Evolutionary conservation across 2,113 vertebrate genomes (phyloP).

Genomic region (Passerina amoena): DNA sequence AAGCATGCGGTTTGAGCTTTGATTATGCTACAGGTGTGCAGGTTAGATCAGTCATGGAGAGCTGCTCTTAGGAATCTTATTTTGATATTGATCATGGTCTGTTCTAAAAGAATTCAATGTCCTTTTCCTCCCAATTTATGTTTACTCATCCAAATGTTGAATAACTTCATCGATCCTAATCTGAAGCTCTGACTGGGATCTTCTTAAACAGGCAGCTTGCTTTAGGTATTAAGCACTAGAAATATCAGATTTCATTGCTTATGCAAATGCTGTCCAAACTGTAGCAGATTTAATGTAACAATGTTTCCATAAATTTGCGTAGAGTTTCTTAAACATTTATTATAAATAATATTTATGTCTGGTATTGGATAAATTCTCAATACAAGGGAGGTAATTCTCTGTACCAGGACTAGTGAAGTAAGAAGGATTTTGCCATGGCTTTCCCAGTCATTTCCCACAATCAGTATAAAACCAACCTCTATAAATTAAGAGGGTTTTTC

Average conservation of each 20-base stretch:
- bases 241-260: neutral
- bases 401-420: neutral
- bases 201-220: neutral
- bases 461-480: neutral
- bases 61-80: neutral
- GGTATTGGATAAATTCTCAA: neutral
- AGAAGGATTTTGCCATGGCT: neutral
- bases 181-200: neutral
- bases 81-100: neutral
- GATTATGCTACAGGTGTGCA: neutral
- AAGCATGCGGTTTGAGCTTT: neutral
- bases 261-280: accelerated
- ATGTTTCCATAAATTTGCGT: neutral
- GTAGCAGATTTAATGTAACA: neutral
- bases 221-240: neutral
- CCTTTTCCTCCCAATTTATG: neutral
- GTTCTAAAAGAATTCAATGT: neutral
- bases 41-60: neutral
- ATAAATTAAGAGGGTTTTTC: neutral
- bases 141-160: neutral
- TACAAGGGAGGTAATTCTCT: neutral
- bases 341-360: neutral
- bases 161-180: neutral
- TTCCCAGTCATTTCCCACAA: neutral
- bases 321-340: neutral